Conservation (phyloP, 2,113 vertebrate genomes). For the Peucedramus taeniatus region DNA sequence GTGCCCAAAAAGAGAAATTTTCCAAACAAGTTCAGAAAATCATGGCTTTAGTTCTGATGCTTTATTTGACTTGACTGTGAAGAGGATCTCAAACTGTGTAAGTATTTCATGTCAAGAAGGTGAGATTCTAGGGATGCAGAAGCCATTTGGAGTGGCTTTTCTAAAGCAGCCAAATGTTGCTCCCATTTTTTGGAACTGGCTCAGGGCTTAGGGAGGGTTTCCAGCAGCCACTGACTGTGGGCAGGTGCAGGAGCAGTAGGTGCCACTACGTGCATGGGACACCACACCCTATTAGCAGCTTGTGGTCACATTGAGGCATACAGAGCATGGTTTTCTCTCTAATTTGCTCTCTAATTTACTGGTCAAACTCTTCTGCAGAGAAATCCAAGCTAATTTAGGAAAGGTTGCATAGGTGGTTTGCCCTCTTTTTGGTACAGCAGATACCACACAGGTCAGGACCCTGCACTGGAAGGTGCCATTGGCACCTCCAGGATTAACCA, state of each 20-base stretch:
- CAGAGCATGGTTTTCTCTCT: neutral
- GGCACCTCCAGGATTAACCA: neutral
- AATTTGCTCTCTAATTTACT: neutral
- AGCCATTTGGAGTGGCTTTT: neutral
- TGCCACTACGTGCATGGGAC: accelerated
- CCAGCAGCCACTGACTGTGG: neutral
- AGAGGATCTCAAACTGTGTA: neutral
- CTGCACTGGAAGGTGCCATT: neutral
- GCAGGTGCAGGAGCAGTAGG: neutral
- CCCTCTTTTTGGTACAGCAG: neutral
- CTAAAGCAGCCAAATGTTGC: neutral
- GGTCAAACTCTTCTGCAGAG: neutral
- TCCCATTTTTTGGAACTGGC: neutral
- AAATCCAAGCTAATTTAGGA: neutral
- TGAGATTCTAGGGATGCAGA: neutral
- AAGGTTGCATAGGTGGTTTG: neutral
- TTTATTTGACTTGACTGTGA: neutral
- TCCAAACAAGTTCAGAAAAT: neutral
- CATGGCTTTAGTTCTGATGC: neutral
- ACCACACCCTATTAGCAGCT: neutral
- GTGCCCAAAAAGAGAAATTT: neutral
- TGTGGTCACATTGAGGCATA: neutral
- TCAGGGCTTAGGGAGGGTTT: neutral
- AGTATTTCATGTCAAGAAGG: neutral
- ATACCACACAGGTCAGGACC: neutral